Evolutionary conservation across 2,797 vertebrate genomes (phyloP), one percentile per base, ranked within the genome.

Genomic region (Prunella strophiata): DNA sequence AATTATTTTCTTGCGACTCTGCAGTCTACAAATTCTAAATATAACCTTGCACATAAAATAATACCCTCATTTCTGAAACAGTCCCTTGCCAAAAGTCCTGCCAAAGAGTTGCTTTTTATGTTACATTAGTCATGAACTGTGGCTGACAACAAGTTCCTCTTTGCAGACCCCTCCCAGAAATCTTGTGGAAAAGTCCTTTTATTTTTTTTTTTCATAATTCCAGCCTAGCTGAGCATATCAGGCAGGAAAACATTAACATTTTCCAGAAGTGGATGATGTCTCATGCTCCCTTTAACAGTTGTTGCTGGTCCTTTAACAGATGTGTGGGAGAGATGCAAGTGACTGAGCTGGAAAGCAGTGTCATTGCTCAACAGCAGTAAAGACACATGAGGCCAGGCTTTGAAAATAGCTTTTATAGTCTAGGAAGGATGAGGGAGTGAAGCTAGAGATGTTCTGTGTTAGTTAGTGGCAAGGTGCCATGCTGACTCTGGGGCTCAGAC

Each of bases 241-340:
- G 88, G 62, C 93, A 97, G 96, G 96, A 97, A 98, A 97, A 96
- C 5, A 4, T 91, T 97, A 97, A 97, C 89, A 92, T 97, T 97
- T 98, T 98, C 97, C 98, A 98, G 82, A 93, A 94, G 85, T 52
- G 48, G 74, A 70, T 71, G 27, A 74, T 45, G 82, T 84, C 73
- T 92, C 85, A 91, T 82, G 82, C 78, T 92, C 27, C 79, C 92
- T 94, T 73, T 78, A 88, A 75, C 81, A 94, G 70, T 97, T 94
- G 78, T 82, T 77, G 42, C 58, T 61, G 68, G 22, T 87, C 67
- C 67, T 77, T 92, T 77, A 94, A 85, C 81, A 79, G 67, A 59
- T 20, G 51, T 62, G 65, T 88, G 85, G 94, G 92, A 96, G 91
- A 92, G 63, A 54, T 91, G 72, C 50, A 73, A 95, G 65, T 20